These are phyloP conservation scores for Panopea generosa DNA, from an alignment of 2,888 invertebrate species.

Conservation along the genomic window DNA sequence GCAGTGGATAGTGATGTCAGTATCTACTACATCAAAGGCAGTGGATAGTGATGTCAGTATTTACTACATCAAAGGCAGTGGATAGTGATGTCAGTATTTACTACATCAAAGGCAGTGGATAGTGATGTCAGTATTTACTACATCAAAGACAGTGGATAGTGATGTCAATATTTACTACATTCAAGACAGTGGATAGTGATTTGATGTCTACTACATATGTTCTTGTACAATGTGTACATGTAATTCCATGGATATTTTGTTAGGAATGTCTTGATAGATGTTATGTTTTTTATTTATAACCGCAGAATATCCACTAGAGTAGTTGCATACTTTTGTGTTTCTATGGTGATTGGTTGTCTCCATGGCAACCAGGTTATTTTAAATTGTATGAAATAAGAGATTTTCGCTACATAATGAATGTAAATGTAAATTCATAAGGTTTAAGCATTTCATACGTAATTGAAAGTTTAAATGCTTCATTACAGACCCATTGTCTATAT, in stretches of 20 bases:
- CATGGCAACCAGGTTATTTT: slow-evolving; percentile 10
- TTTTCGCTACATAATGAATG: not conserved
- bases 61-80: no score
- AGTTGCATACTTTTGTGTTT: slow-evolving; percentile 16
- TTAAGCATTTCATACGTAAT: not conserved
- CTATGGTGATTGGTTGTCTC: slow-evolving; percentile 5
- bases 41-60: no score
- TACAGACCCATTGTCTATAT: slow-evolving; percentile 5
- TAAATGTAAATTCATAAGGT: not conserved
- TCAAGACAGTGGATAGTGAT: no score
- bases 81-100: no score
- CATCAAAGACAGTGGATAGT: no score
- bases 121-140: no score
- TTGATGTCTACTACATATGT: no score
- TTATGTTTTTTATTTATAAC: slow-evolving; percentile 28
- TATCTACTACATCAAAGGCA: no score
- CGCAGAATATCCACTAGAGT: slow-evolving; percentile 34
- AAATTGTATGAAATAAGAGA: not conserved
- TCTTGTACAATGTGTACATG: not conserved
- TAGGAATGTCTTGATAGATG: slow-evolving; percentile 7
- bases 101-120: no score
- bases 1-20: no score
- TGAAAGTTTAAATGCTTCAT: slow-evolving; percentile 7
- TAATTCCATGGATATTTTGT: slow-evolving; percentile 9
- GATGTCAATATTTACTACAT: no score